Conservation (phyloP, 1,140 invertebrate species). For the Aphidius ervi region DNA sequence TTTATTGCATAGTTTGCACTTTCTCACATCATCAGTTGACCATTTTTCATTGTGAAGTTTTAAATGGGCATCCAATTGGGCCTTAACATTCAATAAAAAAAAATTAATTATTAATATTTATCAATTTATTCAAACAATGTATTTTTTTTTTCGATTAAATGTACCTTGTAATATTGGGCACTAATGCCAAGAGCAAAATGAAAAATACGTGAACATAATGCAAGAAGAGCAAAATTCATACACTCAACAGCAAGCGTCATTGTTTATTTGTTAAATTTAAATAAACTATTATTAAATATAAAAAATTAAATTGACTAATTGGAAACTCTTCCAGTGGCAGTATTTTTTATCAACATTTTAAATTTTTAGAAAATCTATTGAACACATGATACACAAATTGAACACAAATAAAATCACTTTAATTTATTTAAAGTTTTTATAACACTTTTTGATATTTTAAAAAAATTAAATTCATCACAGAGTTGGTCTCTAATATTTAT, state of each 20-base stretch:
- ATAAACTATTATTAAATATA: too few relatives aligned
- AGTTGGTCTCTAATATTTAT: too few relatives aligned
- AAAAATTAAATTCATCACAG: too few relatives aligned
- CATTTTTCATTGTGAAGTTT: constrained; percentile 45
- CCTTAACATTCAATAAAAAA: constrained; percentile 19
- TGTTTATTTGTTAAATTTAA: constrained; percentile 5
- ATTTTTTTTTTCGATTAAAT: not conserved
- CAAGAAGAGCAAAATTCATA: constrained; percentile 37
- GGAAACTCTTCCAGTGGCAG: too few relatives aligned
- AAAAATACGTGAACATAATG: constrained; percentile 38
- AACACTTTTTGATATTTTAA: too few relatives aligned
- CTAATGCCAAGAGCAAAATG: constrained; percentile 39
- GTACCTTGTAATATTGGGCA: constrained; percentile 40
- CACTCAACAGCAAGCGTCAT: constrained; percentile 38
- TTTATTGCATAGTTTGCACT: constrained; percentile 46
- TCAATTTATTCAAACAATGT: not conserved
- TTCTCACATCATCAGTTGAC: constrained; percentile 39
- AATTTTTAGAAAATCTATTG: too few relatives aligned
- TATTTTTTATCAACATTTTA: too few relatives aligned
- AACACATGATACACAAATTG: too few relatives aligned
- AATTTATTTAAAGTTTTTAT: too few relatives aligned
- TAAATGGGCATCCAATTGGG: constrained; percentile 41
- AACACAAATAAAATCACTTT: too few relatives aligned
- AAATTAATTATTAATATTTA: not conserved
- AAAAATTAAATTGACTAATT: too few relatives aligned